Evolutionary conservation across 2,113 vertebrate species (phyloP).

Genomic region (Redunca redunca): DNA sequence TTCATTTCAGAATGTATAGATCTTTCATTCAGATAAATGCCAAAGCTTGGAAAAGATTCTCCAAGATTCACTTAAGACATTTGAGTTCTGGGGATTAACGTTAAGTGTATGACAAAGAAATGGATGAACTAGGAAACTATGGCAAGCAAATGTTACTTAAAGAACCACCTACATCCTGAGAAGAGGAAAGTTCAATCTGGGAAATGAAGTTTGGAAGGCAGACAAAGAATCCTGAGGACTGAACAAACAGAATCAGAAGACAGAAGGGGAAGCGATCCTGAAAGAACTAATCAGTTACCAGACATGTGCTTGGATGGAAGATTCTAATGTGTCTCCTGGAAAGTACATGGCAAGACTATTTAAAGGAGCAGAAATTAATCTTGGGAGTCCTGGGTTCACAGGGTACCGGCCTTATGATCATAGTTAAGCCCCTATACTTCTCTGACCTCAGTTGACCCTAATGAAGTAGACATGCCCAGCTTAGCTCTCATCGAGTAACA

Average conservation of each 20-base stretch:
- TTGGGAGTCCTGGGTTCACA: not conserved
- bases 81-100: not conserved
- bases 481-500: not conserved
- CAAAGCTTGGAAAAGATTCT: not conserved
- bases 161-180: not conserved
- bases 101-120: not conserved
- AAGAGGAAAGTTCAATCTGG: not conserved
- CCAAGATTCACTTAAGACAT: not conserved
- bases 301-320: not conserved
- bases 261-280: not conserved
- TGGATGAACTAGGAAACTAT: not conserved
- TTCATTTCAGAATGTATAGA: not conserved
- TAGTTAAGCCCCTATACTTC: rapidly evolving
- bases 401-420: rapidly evolving
- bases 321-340: not conserved
- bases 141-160: not conserved
- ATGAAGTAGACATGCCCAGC: not conserved
- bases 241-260: not conserved
- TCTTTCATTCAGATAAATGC: not conserved
- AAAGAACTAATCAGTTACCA: not conserved
- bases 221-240: not conserved
- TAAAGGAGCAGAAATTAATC: not conserved
- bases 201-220: not conserved
- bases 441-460: not conserved
- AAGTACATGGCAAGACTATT: not conserved